phyloP scores from a whole-genome alignment of 1,140 invertebrate species.

The Belonocnema kinseyi region DNA sequence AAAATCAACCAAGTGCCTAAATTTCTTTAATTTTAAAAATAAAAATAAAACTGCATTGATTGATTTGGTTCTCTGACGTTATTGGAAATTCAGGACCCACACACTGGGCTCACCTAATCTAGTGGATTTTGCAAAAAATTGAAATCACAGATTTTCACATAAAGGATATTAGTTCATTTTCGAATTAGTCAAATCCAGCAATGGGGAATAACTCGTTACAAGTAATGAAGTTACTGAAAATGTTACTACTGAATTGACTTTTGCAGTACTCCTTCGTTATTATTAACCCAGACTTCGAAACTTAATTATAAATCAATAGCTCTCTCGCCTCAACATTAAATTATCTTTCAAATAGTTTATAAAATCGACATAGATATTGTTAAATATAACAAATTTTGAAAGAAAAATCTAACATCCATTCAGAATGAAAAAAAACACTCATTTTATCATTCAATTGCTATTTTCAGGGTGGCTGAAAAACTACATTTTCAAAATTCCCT shows the following conservation, averaged over 20 bases:
- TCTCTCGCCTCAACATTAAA: too few species aligned
- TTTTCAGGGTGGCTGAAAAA: too few species aligned
- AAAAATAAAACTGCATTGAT: neutral
- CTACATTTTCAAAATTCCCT: too few species aligned
- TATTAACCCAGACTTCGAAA: neutral
- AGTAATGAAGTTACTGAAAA: too few species aligned
- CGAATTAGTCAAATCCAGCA: neutral
- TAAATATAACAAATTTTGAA: too few species aligned
- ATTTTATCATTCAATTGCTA: too few species aligned
- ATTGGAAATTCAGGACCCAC: neutral
- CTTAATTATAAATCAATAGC: neutral
- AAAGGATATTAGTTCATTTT: neutral
- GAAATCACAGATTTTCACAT: constrained; percentile 15
- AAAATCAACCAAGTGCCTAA: neutral
- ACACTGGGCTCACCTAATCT: neutral
- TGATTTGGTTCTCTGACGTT: neutral
- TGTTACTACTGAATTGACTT: neutral
- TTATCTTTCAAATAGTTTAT: too few species aligned
- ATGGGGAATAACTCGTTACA: too few species aligned
- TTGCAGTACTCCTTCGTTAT: neutral
- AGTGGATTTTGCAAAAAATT: neutral
- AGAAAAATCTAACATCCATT: too few species aligned
- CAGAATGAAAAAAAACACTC: too few species aligned
- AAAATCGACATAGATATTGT: too few species aligned
- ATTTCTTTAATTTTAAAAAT: neutral